Evolutionary conservation across 2,797 vertebrate genomes (phyloP).

Genomic region (Moxostoma hubbsi): DNA sequence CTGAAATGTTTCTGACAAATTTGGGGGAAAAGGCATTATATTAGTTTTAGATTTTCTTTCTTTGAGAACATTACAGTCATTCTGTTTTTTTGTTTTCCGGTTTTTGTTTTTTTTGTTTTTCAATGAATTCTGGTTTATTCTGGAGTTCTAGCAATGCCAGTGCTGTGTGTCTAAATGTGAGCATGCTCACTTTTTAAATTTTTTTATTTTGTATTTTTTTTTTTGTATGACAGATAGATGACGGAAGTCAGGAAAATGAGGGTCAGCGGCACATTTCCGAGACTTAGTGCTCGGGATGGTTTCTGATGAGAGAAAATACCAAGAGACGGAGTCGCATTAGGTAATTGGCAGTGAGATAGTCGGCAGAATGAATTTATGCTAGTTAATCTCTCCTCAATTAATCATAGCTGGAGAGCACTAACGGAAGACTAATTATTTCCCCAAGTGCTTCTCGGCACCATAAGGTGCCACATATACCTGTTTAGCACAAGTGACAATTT

Average conservation of each 20-base stretch:
- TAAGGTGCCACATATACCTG: constrained; percentile 54
- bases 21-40: constrained; percentile 29
- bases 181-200: neutral
- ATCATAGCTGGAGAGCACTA: constrained; percentile 75
- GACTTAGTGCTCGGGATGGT: constrained; percentile 9
- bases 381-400: constrained; percentile 81
- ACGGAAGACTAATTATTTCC: constrained; percentile 73
- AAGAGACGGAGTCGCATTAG: constrained; percentile 63
- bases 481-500: constrained; percentile 41
- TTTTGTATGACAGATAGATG: constrained; percentile 36
- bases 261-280: constrained; percentile 29
- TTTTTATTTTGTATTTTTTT: too few species aligned
- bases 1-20: constrained; percentile 42
- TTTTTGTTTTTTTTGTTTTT: constrained; percentile 6
- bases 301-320: constrained; percentile 39
- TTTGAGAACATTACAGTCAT: constrained; percentile 12
- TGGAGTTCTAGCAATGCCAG: constrained; percentile 23
- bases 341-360: constrained; percentile 79
- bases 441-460: constrained; percentile 57
- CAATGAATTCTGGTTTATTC: constrained; percentile 26
- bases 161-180: constrained; percentile 25
- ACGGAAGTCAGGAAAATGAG: constrained; percentile 31
- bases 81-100: neutral
- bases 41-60: constrained; percentile 25
- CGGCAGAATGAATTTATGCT: constrained; percentile 80